phyloP scores from a whole-genome alignment of 1,140 invertebrate species.

The Berghia stephanieae region DNA sequence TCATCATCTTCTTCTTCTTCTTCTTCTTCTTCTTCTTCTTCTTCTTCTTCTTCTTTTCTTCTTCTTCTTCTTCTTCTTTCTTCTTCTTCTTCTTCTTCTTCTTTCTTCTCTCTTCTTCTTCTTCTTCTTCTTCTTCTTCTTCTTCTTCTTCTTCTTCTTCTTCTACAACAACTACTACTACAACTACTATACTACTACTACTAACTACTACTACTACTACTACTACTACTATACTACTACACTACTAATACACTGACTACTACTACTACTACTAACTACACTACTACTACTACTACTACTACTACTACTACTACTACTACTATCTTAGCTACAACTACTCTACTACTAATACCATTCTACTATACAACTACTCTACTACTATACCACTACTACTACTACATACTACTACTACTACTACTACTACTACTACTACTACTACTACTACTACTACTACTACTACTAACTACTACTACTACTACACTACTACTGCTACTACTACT shows the following conservation, averaged over 20 bases:
- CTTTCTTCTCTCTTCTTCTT: not conserved
- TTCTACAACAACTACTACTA: not conserved
- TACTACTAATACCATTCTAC: too few species aligned
- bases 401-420: too few species aligned
- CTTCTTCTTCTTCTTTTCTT: not conserved
- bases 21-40: not conserved
- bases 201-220: too few species aligned
- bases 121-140: not conserved
- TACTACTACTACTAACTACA: too few species aligned
- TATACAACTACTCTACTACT: not conserved
- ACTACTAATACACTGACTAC: not conserved
- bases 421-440: conserved; percentile 24
- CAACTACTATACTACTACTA: too few species aligned
- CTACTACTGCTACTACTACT: too few species aligned
- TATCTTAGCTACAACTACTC: not conserved
- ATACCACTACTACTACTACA: too few species aligned
- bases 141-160: not conserved
- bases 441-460: too few species aligned
- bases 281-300: not conserved
- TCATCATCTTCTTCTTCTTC: not conserved
- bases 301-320: conserved; percentile 1
- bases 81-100: not conserved
- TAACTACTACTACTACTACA: too few species aligned
- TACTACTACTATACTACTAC: too few species aligned
- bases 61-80: not conserved